Conservation (phyloP, 2,113 vertebrate genomes). For the Epinephelus cyanopodus region DNA sequence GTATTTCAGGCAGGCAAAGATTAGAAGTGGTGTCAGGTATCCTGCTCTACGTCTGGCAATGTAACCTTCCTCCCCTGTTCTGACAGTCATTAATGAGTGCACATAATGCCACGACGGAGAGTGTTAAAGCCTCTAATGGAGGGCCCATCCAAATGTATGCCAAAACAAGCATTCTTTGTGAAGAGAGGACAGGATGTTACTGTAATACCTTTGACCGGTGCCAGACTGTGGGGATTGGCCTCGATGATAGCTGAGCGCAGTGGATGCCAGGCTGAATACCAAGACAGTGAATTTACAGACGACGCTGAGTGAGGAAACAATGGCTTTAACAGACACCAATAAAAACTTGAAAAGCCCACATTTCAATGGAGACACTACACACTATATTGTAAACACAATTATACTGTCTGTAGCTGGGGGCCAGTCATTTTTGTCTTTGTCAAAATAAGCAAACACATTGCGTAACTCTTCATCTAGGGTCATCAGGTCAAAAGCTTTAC, state of each 20-base stretch:
- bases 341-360: constrained; percentile 13
- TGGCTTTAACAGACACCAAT: constrained; percentile 46
- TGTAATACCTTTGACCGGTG: constrained; percentile 57
- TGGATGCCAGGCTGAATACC: constrained; percentile 66
- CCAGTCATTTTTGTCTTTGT: neutral
- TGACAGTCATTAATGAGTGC: constrained; percentile 75
- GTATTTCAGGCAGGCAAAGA: constrained; percentile 58
- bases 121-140: constrained; percentile 60
- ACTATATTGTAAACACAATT: constrained; percentile 1
- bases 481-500: neutral
- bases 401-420: neutral
- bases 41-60: constrained; percentile 43
- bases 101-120: constrained; percentile 64
- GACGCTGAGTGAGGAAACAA: constrained; percentile 40
- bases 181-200: constrained; percentile 66
- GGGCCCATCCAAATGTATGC: constrained; percentile 49
- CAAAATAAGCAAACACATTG: neutral
- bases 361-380: neutral
- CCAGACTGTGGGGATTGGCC: constrained; percentile 50
- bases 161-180: constrained; percentile 71
- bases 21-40: constrained; percentile 68
- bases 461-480: neutral
- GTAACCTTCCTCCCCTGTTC: constrained; percentile 63
- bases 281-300: constrained; percentile 61
- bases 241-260: constrained; percentile 45